Percentiles rank a stretch among this genome's conserved stretches.
These are phyloP conservation scores for Spatulosminthurus flaviceps DNA, from an alignment of 2,888 invertebrate species.

Conservation along the genomic window DNA sequence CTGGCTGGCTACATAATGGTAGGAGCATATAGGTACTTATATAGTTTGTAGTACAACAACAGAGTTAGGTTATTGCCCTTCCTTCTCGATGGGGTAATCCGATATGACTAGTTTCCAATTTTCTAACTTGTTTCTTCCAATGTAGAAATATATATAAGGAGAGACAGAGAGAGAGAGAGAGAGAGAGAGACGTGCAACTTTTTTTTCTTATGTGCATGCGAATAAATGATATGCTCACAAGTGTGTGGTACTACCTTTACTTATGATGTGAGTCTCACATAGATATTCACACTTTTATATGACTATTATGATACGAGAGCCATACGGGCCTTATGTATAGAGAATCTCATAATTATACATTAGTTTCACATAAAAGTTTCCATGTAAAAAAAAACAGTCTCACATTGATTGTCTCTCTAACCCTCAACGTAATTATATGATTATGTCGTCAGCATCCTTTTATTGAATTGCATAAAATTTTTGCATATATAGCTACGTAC, in stretches of 20 bases:
- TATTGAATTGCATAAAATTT: conserved; percentile 29
- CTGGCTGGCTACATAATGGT: not conserved
- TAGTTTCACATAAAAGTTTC: not conserved
- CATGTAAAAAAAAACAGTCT: conserved; percentile 6
- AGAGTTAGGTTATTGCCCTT: conserved; percentile 54
- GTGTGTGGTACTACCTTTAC: no score
- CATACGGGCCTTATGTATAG: no score
- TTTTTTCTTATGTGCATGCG: no score
- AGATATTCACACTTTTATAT: no score
- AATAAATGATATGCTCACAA: no score
- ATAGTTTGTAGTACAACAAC: conserved; percentile 37
- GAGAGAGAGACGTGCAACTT: conserved; percentile 9
- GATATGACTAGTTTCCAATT: conserved; percentile 46
- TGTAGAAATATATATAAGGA: conserved; percentile 32
- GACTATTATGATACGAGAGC: no score
- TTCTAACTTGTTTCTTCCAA: conserved; percentile 44
- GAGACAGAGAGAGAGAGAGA: conserved; percentile 24
- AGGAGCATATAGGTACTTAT: not conserved
- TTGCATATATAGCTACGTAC: not conserved
- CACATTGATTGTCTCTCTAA: conserved; percentile 23
- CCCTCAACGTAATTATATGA: not conserved
- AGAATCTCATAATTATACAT: no score
- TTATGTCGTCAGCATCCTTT: conserved; percentile 39
- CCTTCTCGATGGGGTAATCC: conserved; percentile 48
- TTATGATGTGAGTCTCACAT: no score